Base-by-base conservation (phyloP, 2,797 vertebrate species). In the Amniataba percoides region DNA sequence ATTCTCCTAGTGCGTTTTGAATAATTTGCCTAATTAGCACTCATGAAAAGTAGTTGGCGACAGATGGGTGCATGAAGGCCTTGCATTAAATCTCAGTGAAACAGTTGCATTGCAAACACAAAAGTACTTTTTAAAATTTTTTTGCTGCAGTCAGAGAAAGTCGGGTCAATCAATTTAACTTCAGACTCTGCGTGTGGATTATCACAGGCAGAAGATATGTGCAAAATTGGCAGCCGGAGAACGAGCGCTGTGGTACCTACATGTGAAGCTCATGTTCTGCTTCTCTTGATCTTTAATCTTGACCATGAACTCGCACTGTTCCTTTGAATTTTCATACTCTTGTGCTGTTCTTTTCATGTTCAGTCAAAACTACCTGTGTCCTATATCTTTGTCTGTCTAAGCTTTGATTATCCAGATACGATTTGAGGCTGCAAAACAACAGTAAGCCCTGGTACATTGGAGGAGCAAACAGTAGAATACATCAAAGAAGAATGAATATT, bases 371-470 rank as follows among this genome's bases (percentile, higher is more conserved):
- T 2, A n/a, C 21, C 3, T 7, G 10, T 60, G 31, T 53, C 67
- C 16, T 19, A 3, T 40, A 34, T 74, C 31, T 69, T 78, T 68
- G 34, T 70, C 67, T 56, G 3, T 46, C 43, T 7, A 9, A 0
- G 14, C 74, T 78, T 74, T 81, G 49, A 82, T 76, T 59, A 62
- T 75, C 67, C 36, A 63, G 48, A 71, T 66, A 25, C 0, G 3
- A 63, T 72, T 39, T 71, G 39, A 75, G 46, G 68, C 27, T 58
- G 48, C 58, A 27, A 58, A 78, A 71, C 57, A 78, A 67, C 48
- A 43, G n/a, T n/a, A 42, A 45, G 75, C 59, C 65, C 63, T 52
- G 9, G 51, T 42, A 49, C 27, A 65, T 31, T 61, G 14, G 63
- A 55, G 21, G n/a, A 71, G 71, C 39, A 34, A 64, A 36, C 27